Conservation (phyloP, 2,797 vertebrate genomes). For the Nyctalus aviator region DNA sequence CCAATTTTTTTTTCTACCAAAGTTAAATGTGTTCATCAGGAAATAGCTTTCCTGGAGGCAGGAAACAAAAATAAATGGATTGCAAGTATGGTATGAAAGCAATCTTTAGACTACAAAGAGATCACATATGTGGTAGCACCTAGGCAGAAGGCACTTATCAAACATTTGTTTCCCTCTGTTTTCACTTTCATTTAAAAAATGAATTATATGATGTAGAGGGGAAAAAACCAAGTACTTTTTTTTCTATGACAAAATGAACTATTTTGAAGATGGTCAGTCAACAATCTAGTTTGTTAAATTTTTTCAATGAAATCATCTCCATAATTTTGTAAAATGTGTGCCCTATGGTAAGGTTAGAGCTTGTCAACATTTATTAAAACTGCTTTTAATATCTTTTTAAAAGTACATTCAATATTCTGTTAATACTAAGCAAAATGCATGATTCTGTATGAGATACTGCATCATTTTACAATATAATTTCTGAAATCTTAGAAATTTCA, state of each 20-base stretch:
- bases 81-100: neutral
- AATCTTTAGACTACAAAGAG: slow-evolving; percentile 26
- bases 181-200: slow-evolving; percentile 51
- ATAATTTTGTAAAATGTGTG: slow-evolving; percentile 62
- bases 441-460: slow-evolving; percentile 13
- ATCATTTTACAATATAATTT: slow-evolving; percentile 65
- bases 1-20: neutral
- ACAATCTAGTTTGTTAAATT: slow-evolving; percentile 48
- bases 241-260: slow-evolving; percentile 1
- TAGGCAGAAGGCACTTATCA: neutral
- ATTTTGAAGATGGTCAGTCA: slow-evolving; percentile 33
- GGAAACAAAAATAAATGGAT: slow-evolving; percentile 27
- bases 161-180: slow-evolving; percentile 7
- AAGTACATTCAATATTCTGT: slow-evolving; percentile 55
- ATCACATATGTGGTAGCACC: neutral
- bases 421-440: slow-evolving; percentile 53
- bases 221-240: neutral
- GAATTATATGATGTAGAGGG: neutral
- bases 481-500: slow-evolving; percentile 64
- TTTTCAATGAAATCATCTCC: slow-evolving; percentile 42
- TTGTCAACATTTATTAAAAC: slow-evolving; percentile 41
- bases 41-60: slow-evolving; percentile 8
- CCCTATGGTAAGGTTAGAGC: slow-evolving; percentile 5
- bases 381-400: slow-evolving; percentile 31
- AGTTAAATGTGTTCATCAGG: neutral